Conservation (phyloP, 2,797 vertebrate genomes). For the Tragopan temminckii region DNA sequence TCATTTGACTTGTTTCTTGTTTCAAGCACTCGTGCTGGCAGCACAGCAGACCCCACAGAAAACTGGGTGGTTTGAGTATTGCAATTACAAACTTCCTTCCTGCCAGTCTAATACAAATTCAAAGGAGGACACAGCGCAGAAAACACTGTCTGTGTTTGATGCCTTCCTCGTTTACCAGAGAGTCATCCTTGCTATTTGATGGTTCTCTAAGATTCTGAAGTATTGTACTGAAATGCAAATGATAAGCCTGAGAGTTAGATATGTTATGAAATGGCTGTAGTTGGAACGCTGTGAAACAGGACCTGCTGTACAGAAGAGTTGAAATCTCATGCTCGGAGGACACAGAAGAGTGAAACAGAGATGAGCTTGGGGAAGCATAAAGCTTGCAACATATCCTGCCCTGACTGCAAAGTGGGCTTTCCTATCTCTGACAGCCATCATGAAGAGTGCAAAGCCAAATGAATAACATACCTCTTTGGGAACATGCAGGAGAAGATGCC, state of each 20-base stretch:
- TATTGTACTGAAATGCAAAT: not conserved
- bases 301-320: not conserved
- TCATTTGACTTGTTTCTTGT: not conserved
- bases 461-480: not conserved
- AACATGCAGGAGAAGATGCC: not conserved
- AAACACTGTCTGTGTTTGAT: not conserved
- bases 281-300: constrained; percentile 4
- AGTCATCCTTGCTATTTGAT: not conserved
- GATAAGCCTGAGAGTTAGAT: not conserved
- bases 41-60: not conserved
- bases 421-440: not conserved
- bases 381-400: not conserved
- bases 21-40: not conserved
- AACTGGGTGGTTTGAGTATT: not conserved
- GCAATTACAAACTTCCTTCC: not conserved
- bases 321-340: not conserved
- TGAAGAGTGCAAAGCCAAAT: not conserved
- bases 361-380: not conserved
- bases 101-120: not conserved
- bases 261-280: accelerated
- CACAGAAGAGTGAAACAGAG: not conserved
- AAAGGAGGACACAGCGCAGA: not conserved
- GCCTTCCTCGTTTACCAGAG: not conserved
- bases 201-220: not conserved
- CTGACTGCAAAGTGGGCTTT: not conserved